A percentile compares a stretch with the other conserved stretches of the same genome.
These are phyloP conservation scores for Prionailurus bengalensis DNA, from an alignment of 2,113 vertebrate species.

Conservation along the genomic window DNA sequence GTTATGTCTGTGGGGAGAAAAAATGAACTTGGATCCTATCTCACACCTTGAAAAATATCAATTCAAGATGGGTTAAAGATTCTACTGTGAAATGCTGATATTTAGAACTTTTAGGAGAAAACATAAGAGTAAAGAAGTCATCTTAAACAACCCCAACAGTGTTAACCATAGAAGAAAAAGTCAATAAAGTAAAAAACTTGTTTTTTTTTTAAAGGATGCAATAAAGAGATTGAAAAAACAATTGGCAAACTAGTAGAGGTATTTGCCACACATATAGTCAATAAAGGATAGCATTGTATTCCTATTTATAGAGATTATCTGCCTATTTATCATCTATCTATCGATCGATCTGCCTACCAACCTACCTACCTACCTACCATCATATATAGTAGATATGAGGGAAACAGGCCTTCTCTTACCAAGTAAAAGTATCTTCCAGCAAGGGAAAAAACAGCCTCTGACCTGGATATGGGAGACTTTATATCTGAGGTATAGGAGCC, in stretches of 20 bases:
- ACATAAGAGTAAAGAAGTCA: not conserved
- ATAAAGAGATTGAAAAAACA: not conserved
- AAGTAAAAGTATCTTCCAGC: not conserved
- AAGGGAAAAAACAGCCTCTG: not conserved
- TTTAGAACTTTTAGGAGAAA: not conserved
- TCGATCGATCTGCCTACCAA: not conserved
- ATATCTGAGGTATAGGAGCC: not conserved
- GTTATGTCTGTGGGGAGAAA: not conserved
- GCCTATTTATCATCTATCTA: not conserved
- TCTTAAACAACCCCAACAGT: not conserved
- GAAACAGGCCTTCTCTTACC: not conserved
- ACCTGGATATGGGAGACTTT: not conserved
- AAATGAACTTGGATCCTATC: not conserved
- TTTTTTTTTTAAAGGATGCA: not conserved
- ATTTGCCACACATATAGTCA: not conserved
- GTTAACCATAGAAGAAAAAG: not conserved
- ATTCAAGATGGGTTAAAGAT: not conserved
- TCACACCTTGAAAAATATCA: not conserved
- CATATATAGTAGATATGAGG: not conserved
- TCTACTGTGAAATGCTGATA: not conserved
- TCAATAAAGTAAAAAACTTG: not conserved
- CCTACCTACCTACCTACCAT: not conserved
- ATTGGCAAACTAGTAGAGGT: not conserved
- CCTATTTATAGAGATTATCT: not conserved
- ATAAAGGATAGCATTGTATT: not conserved